Conservation (phyloP, 2,113 vertebrate species). For the Hystrix brachyura region DNA sequence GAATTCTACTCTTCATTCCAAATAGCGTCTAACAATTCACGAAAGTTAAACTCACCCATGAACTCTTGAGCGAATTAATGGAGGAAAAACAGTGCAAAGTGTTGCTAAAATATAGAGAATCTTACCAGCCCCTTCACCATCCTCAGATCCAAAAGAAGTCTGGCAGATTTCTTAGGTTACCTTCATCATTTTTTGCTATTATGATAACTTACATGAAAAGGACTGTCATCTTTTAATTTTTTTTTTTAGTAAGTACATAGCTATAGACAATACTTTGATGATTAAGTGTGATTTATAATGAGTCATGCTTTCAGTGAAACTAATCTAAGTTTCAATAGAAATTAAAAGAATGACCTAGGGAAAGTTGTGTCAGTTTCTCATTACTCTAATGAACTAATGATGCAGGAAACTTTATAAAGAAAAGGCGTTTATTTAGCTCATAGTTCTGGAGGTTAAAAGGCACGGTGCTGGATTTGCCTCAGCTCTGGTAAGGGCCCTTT, state of each 20-base stretch:
- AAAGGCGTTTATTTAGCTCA: neutral
- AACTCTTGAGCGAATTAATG: neutral
- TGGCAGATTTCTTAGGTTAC: neutral
- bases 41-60: neutral
- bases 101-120: neutral
- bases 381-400: neutral
- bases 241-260: neutral
- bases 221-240: neutral
- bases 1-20: neutral
- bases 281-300: neutral
- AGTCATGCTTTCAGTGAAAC: neutral
- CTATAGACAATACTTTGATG: neutral
- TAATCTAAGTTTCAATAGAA: neutral
- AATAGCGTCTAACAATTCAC: neutral
- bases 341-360: neutral
- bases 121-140: neutral
- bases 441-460: neutral
- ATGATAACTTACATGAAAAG: neutral
- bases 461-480: too few relatives aligned
- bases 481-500: neutral
- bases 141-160: neutral
- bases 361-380: neutral
- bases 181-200: neutral
- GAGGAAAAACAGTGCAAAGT: neutral
- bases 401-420: neutral